A percentile compares a stretch with the other conserved stretches of the same genome.
Conservation (phyloP, 2,888 invertebrate species). For the Pyrochroa serraticornis region DNA sequence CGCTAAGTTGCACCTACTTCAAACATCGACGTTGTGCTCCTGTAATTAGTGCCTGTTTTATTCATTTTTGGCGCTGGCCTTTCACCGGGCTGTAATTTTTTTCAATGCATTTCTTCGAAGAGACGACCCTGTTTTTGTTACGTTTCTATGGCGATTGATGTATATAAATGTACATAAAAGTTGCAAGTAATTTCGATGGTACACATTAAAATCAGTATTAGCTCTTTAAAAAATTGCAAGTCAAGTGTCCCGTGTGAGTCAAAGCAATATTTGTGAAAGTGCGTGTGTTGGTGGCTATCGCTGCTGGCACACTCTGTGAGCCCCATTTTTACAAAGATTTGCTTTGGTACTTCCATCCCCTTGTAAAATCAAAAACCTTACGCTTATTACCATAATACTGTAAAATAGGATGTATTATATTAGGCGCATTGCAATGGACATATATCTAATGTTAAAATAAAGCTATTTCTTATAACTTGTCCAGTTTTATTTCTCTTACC, state of each 20-base stretch:
- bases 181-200: slow-evolving; percentile 22
- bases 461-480: slow-evolving; percentile 51
- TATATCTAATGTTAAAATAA: slow-evolving; percentile 52
- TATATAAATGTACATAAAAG: slow-evolving; percentile 13
- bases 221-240: slow-evolving; percentile 22
- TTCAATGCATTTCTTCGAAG: neutral
- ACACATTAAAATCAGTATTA: slow-evolving; percentile 26
- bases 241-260: slow-evolving; percentile 20
- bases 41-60: neutral
- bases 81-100: slow-evolving; percentile 1
- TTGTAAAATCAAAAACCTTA: slow-evolving; percentile 49
- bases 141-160: slow-evolving; percentile 3
- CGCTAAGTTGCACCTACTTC: neutral
- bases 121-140: neutral
- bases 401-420: slow-evolving; percentile 46
- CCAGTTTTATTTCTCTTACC: neutral
- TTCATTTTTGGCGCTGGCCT: neutral
- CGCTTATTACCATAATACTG: slow-evolving; percentile 52
- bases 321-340: slow-evolving; percentile 42
- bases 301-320: slow-evolving; percentile 36
- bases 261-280: slow-evolving; percentile 36
- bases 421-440: slow-evolving; percentile 43
- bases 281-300: slow-evolving; percentile 33
- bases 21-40: neutral
- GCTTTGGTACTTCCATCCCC: slow-evolving; percentile 38